Evolutionary conservation across 2,888 invertebrate genomes (phyloP).

Genomic region (Cheilosia grossa): DNA sequence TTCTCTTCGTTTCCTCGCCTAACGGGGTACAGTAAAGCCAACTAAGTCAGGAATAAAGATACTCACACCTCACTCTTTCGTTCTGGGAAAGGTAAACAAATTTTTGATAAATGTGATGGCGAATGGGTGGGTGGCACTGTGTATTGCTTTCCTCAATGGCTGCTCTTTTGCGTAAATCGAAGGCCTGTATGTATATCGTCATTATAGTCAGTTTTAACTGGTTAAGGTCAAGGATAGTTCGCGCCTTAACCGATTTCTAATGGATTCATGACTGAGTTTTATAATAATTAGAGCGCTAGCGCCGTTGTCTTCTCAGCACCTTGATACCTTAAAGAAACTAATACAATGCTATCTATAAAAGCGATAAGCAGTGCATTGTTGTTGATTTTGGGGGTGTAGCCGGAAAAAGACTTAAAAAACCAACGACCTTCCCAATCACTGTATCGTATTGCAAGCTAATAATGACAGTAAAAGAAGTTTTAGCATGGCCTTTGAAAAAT

Average conservation of each 20-base stretch:
- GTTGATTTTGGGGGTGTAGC: too few relatives aligned
- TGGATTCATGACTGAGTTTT: slow-evolving; percentile 39
- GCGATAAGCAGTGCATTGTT: too few relatives aligned
- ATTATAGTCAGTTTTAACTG: slow-evolving; percentile 2
- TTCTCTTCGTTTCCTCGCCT: slow-evolving; percentile 19
- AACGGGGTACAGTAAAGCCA: slow-evolving; percentile 17
- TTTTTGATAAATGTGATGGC: slow-evolving; percentile 37
- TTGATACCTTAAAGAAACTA: too few relatives aligned
- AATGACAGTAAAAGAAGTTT: too few relatives aligned
- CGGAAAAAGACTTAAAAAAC: too few relatives aligned
- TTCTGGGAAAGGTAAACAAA: slow-evolving; percentile 44
- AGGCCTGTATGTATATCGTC: slow-evolving; percentile 13
- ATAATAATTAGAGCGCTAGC: background rate
- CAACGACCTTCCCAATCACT: too few relatives aligned
- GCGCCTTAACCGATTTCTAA: slow-evolving; percentile 21
- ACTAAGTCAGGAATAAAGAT: slow-evolving; percentile 19
- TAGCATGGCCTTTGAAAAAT: too few relatives aligned
- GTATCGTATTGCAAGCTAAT: too few relatives aligned
- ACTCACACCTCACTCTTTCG: slow-evolving; percentile 34
- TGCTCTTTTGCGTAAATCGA: slow-evolving; percentile 53
- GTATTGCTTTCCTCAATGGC: slow-evolving; percentile 32
- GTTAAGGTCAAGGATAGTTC: slow-evolving; percentile 59
- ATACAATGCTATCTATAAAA: too few relatives aligned
- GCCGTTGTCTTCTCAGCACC: too few relatives aligned
- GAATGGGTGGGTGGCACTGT: slow-evolving; percentile 33